Percentiles rank a stretch among this genome's conserved stretches.
Conservation (phyloP, 2,113 vertebrate species). For the Prochilodus magdalenae region DNA sequence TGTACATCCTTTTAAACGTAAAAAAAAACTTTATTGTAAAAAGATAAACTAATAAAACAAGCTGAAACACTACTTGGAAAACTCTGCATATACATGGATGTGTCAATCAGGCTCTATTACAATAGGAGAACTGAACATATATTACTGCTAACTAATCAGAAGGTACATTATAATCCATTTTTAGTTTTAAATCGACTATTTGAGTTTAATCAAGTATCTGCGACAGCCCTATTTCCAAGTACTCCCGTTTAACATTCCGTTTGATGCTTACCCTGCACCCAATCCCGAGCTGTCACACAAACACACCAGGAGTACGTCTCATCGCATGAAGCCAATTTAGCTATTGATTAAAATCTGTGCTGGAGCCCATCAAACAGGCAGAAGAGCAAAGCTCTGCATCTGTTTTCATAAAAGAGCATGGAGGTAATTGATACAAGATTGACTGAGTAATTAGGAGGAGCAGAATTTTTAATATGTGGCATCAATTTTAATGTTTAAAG, state of each 20-base stretch:
- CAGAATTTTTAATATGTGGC: conserved; percentile 37
- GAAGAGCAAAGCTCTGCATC: conserved; percentile 70
- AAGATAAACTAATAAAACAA: too few relatives aligned
- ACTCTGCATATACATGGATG: too few relatives aligned
- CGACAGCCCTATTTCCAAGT: background rate
- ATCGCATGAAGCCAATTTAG: conserved; percentile 62
- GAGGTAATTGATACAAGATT: conserved; percentile 58
- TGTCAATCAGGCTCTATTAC: too few relatives aligned
- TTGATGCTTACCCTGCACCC: background rate
- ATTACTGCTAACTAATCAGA: too few relatives aligned
- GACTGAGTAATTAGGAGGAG: conserved; percentile 58
- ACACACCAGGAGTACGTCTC: background rate
- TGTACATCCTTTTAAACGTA: too few relatives aligned
- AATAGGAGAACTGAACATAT: too few relatives aligned
- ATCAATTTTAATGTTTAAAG: conserved; percentile 16
- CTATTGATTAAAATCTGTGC: conserved; percentile 73
- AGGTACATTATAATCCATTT: too few relatives aligned
- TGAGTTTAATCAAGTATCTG: background rate
- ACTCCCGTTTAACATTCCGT: background rate
- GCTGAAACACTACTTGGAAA: too few relatives aligned
- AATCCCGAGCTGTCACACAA: conserved; percentile 9
- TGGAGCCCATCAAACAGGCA: conserved; percentile 70
- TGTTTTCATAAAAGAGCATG: conserved; percentile 69
- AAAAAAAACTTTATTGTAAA: too few relatives aligned
- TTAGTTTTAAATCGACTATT: background rate